Evolutionary conservation across 2,888 invertebrate genomes (phyloP), one percentile per base, ranked within the genome.

Genomic region (Cantharis rufa): DNA sequence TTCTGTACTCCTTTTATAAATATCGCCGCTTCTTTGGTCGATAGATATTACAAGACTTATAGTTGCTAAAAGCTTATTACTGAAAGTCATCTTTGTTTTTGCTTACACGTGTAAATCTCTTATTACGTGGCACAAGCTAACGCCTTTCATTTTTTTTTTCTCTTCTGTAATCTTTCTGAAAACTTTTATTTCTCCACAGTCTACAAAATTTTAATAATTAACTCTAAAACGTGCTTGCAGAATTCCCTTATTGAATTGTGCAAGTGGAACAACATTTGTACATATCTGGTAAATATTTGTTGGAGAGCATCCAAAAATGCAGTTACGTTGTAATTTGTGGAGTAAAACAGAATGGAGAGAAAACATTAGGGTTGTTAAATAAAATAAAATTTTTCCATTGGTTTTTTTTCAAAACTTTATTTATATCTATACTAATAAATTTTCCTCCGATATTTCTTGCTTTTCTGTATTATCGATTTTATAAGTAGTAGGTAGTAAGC

Each of bases 11-110:
- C 75, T 69, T 70, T 70, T 77, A 71, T 69, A 75, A 78, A 75
- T 76, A 73, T 72, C 71, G 78, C 68, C 75, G 72, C 76, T 70
- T 78, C 69, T 77, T 80, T 71, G 72, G 80, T 78, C 75, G 79
- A 70, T 75, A 69, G 66, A 68, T 72, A 75, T 72, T 62, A 73
- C 72, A 18, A 69, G 72, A 78, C 78, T 80, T 81, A 28, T 28
- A 66, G 64, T 78, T 71, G 76, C 76, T 68, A 66, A 61, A 72
- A 62, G 48, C 69, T 64, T 48, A 48, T 48, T 48, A 48, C n/a
- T n/a, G 48, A n/a, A n/a, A 48, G 48, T 48, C 48, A 48, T 48
- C 48, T 48, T 48, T 48, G 48, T 48, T 48, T n/a, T n/a, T 48
- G 7, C 48, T n/a, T 48, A 48, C 48, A 48, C 48, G 48, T 48